Evolutionary conservation across 92 coral and sea anemone species (phyloP), one percentile per base, ranked within the genome.

Genomic region (Umimayanthus chanpuru): DNA sequence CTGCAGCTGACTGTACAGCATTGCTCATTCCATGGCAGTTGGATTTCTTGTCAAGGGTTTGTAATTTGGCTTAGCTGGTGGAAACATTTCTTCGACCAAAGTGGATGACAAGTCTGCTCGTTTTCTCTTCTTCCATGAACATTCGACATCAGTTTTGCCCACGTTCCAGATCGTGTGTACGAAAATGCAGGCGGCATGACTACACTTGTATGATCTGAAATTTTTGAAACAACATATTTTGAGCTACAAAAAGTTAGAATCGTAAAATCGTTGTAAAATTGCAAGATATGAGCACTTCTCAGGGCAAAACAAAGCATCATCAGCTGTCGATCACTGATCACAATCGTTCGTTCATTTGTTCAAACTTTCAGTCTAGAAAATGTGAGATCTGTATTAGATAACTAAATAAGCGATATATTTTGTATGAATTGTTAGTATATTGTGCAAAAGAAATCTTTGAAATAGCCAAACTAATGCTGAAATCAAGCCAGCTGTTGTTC

Each of bases 51-150:
- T 50, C 39, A 88, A 67, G 67, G 79, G 76, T n/a, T 36, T 38
- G 55, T 66, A 80, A 29, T 88, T 77, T 0, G 5, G 9, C 40
- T 88, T 88, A 12, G 77, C 64, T 25, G 87, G 80, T 9, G 87
- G 90, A 80, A 88, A 88, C 90, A 81, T 80, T 26, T 88, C 87
- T 6, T 40, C 50, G 25, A 56, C 40, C 2, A 87, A 81, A 65
- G 28, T 25, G 23, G 72, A 20, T 9, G 72, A 65, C 72, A 65
- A n/a, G 26, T 65, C 71, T 18, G 71, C 71, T 65, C 5, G n/a
- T 65, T 68, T 68, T 68, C 74, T 23, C 74, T 68, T 68, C 21
- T 25, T 10, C 65, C 65, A 56, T 16, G 65, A 56, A 56, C 65
- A 56, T 56, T 56, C 23, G 4, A 68, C 74, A 21, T 68, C 74